phyloP scores from a whole-genome alignment of 2,888 invertebrate species.

The Junonia oenone region DNA sequence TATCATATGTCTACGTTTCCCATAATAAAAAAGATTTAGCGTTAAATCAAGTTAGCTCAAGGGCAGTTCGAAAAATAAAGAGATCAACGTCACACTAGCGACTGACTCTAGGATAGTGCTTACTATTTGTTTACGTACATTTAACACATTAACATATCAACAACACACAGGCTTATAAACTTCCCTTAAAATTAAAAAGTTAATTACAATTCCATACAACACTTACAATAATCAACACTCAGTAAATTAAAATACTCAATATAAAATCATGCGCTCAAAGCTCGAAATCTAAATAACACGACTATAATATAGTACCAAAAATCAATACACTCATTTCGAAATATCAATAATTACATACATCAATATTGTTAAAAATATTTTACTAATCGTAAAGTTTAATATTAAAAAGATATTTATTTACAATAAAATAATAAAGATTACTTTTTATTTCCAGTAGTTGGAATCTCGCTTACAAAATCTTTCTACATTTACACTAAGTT shows the following conservation, averaged over 20 bases:
- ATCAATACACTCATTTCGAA: conserved; percentile 37
- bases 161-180: conserved; percentile 42
- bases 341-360: conserved; percentile 45
- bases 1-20: conserved; percentile 14
- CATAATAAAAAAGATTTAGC: conserved; percentile 16
- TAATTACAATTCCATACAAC: conserved; percentile 63
- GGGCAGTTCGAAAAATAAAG: conserved; percentile 28
- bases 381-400: conserved; percentile 15
- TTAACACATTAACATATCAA: conserved; percentile 42
- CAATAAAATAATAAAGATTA: conserved; percentile 30
- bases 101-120: conserved; percentile 31
- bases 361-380: conserved; percentile 31
- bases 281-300: conserved; percentile 62
- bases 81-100: conserved; percentile 32
- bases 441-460: conserved; percentile 38
- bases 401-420: conserved; percentile 34
- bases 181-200: conserved; percentile 38
- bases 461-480: conserved; percentile 55
- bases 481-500: conserved; percentile 43
- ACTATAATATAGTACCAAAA: conserved; percentile 47
- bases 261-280: conserved; percentile 71
- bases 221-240: conserved; percentile 56
- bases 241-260: conserved; percentile 58
- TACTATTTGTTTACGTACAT: conserved; percentile 31
- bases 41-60: conserved; percentile 28